These are phyloP conservation scores for Ceratina japonica DNA, from an alignment of 1,140 invertebrate species.

Conservation along the genomic window DNA sequence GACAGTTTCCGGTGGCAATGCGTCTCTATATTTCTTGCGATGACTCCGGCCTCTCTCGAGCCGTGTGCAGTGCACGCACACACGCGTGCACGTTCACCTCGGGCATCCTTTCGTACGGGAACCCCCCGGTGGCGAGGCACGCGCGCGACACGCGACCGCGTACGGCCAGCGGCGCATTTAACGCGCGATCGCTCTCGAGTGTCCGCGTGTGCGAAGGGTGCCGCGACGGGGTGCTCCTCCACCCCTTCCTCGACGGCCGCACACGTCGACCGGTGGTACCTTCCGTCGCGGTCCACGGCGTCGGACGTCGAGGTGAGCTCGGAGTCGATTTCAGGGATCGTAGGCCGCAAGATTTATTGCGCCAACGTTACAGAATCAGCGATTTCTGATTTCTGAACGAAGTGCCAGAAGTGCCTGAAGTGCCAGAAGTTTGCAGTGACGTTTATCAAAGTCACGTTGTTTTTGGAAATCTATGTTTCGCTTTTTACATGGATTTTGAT, in stretches of 20 bases:
- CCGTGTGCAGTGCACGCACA: not conserved
- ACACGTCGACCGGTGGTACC: constrained; percentile 18
- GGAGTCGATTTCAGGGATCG: constrained; percentile 33
- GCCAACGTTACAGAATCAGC: too few relatives aligned
- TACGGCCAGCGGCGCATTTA: constrained; percentile 76
- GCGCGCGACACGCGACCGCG: constrained; percentile 75
- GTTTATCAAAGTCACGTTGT: too few relatives aligned
- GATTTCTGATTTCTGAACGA: too few relatives aligned
- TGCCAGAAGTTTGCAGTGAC: not conserved
- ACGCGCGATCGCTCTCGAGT: constrained; percentile 79
- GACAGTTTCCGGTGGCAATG: too few relatives aligned
- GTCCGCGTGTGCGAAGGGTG: constrained; percentile 64
- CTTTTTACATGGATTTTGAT: too few relatives aligned
- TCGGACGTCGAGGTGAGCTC: constrained; percentile 1
- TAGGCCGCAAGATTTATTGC: constrained; percentile 25
- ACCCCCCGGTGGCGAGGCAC: constrained; percentile 63
- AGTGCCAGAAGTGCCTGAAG: not conserved
- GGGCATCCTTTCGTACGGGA: constrained; percentile 16
- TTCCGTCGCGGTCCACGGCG: constrained; percentile 27
- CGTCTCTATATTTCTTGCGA: too few relatives aligned
- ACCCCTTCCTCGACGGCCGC: not conserved
- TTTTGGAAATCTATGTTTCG: too few relatives aligned
- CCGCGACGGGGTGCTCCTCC: constrained; percentile 2
- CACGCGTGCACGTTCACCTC: constrained; percentile 8
- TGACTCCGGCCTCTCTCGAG: too few relatives aligned